phyloP scores from a whole-genome alignment of 37 sponge, comb jelly and placozoan species.

The Halisarca cf. caerulea region DNA sequence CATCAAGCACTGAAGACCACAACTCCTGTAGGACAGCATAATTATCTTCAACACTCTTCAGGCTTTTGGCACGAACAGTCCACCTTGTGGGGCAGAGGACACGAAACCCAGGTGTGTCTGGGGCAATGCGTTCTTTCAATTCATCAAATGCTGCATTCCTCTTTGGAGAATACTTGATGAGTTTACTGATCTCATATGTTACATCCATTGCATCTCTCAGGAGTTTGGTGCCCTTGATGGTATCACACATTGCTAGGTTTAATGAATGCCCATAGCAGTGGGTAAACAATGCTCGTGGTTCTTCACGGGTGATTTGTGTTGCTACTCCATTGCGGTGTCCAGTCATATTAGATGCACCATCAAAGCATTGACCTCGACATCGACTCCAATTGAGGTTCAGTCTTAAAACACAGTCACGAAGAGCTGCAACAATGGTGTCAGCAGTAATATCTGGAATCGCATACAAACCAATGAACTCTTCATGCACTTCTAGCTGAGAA shows the following conservation, averaged over 20 bases:
- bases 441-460: too few species aligned
- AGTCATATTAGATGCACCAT: conserved; percentile 24
- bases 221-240: neutral
- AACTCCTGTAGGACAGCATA: too few species aligned
- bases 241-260: conserved; percentile 29
- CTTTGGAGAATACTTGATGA: conserved; percentile 25
- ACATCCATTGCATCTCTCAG: conserved; percentile 8
- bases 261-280: conserved; percentile 24
- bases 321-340: conserved; percentile 8
- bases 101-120: conserved; percentile 25
- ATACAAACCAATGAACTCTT: too few species aligned
- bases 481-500: too few species aligned
- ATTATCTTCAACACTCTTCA: too few species aligned
- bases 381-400: too few species aligned
- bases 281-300: conserved; percentile 11
- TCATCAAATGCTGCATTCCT: neutral
- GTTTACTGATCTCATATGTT: conserved; percentile 24
- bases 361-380: conserved; percentile 32
- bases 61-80: conserved; percentile 32
- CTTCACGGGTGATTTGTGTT: neutral
- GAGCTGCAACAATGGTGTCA: too few species aligned
- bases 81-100: conserved; percentile 34
- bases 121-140: neutral
- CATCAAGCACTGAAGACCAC: too few species aligned
- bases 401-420: too few species aligned